Evolutionary conservation across 1,140 invertebrate genomes (phyloP).

Genomic region (Rhopalosiphum maidis): DNA sequence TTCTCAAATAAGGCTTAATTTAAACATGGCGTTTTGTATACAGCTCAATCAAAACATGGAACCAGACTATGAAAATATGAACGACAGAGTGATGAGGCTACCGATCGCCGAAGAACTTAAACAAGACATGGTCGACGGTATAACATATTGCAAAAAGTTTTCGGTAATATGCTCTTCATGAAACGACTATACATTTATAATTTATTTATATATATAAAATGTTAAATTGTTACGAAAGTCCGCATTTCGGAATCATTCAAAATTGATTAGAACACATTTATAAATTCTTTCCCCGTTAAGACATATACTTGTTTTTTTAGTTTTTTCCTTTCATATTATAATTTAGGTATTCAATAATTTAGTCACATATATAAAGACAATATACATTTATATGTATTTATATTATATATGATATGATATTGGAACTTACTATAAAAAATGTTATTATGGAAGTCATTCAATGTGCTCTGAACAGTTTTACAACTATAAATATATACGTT

Average conservation of each 20-base stretch:
- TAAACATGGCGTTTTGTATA: background rate
- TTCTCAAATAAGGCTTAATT: background rate
- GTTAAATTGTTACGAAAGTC: background rate
- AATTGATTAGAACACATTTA: background rate
- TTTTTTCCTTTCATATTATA: background rate
- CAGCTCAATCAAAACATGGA: conserved; percentile 67
- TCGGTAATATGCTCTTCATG: conserved; percentile 65
- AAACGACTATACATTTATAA: background rate
- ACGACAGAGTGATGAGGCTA: conserved; percentile 67
- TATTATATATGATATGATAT: background rate
- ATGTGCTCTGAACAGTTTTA: background rate
- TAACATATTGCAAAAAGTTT: conserved; percentile 72
- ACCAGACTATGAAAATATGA: conserved; percentile 70
- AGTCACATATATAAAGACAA: too few relatives aligned
- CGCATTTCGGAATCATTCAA: background rate
- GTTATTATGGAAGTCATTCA: background rate
- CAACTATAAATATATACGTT: background rate
- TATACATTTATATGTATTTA: background rate
- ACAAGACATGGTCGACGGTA: conserved; percentile 70
- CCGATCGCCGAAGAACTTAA: conserved; percentile 69
- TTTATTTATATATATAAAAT: background rate
- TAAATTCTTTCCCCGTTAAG: background rate
- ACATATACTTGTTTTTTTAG: background rate
- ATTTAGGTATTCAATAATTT: background rate
- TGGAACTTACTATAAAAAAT: background rate